phyloP scores from a whole-genome alignment of 2,888 invertebrate species.

The Autographa pulchrina region DNA sequence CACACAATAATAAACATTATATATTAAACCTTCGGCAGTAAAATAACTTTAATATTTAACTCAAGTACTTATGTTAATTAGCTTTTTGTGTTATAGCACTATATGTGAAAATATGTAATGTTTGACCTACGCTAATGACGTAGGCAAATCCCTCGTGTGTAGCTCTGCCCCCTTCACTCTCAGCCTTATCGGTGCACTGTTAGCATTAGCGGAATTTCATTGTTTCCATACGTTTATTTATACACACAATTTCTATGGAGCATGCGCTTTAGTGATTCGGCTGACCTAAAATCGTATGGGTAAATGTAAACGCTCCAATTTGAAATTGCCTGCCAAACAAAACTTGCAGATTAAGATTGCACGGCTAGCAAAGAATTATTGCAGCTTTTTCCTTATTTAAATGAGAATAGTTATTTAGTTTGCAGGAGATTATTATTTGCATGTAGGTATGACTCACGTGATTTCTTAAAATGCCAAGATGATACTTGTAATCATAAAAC shows the following conservation, averaged over 20 bases:
- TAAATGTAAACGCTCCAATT: constrained; percentile 22
- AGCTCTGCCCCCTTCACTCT: constrained; percentile 58
- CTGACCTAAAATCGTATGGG: constrained; percentile 9
- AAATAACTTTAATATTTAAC: constrained; percentile 34
- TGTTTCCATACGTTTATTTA: constrained; percentile 66
- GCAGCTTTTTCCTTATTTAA: not conserved
- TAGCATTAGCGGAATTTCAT: constrained; percentile 63
- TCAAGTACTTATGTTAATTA: constrained; percentile 35
- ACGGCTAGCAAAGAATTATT: not conserved
- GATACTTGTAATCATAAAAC: constrained; percentile 1
- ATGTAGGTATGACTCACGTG: not conserved
- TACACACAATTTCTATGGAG: constrained; percentile 65
- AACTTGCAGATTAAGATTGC: not conserved
- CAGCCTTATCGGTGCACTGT: constrained; percentile 60
- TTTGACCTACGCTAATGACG: constrained; percentile 55
- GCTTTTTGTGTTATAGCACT: constrained; percentile 38
- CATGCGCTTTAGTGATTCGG: constrained; percentile 60
- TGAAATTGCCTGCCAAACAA: constrained; percentile 2
- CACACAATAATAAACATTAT: constrained; percentile 28
- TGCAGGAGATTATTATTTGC: not conserved
- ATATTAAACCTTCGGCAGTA: constrained; percentile 32
- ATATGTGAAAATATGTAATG: constrained; percentile 48
- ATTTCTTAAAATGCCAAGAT: constrained; percentile 12
- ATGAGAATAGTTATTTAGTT: not conserved
- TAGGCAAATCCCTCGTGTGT: constrained; percentile 56